Evolutionary conservation across 2,797 vertebrate species (phyloP).

Genomic region (Streptopelia turtur): DNA sequence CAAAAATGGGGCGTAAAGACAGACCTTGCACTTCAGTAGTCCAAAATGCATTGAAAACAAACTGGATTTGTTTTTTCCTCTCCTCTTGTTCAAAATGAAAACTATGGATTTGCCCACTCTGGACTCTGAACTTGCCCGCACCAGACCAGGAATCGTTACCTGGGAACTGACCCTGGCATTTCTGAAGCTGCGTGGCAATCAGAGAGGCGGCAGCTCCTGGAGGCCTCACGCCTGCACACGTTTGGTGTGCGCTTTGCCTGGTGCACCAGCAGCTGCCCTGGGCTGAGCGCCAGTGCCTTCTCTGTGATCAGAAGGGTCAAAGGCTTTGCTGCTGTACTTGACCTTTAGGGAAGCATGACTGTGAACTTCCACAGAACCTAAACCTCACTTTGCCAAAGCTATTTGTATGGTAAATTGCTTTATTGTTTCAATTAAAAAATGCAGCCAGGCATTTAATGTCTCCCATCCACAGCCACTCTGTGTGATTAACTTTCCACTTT

Average conservation of each 20-base stretch:
- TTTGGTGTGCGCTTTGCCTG: background rate
- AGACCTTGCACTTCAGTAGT: background rate
- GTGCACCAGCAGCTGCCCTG: background rate
- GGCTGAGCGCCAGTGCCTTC: background rate
- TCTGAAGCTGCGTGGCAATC: background rate
- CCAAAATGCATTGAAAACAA: background rate
- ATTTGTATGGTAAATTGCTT: background rate
- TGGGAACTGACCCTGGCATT: background rate
- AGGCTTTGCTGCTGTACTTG: background rate
- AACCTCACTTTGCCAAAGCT: background rate
- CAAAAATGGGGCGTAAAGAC: background rate
- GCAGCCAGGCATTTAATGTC: background rate
- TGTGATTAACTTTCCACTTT: background rate
- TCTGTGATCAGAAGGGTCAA: background rate
- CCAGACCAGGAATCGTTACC: background rate
- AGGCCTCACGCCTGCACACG: fast-evolving
- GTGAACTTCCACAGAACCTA: background rate
- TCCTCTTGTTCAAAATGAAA: background rate
- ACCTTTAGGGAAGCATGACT: background rate
- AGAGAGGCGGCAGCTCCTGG: background rate
- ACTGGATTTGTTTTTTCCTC: background rate
- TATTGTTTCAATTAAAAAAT: background rate
- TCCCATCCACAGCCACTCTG: background rate
- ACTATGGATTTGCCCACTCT: background rate
- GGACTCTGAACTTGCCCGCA: background rate